Evolutionary conservation across 2,113 vertebrate species (phyloP).

Genomic region (Colaptes auratus): DNA sequence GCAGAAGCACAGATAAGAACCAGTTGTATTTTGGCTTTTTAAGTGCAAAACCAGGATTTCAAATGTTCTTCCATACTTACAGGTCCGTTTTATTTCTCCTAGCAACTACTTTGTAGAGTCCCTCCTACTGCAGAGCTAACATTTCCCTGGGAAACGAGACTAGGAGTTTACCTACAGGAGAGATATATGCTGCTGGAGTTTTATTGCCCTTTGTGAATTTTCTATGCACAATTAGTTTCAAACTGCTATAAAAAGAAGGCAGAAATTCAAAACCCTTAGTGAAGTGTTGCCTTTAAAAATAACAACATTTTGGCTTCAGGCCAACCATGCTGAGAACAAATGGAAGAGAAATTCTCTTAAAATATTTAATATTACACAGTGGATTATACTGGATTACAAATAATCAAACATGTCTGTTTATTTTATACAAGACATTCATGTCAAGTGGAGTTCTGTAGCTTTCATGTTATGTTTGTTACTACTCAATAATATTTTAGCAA

Average conservation of each 20-base stretch:
- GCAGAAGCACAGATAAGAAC: background rate
- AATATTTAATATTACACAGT: conserved; percentile 48
- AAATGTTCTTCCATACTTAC: background rate
- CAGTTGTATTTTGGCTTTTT: background rate
- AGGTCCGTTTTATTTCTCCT: background rate
- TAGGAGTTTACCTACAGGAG: background rate
- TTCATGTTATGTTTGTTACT: conserved; percentile 21
- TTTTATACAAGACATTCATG: background rate
- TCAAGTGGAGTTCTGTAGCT: conserved; percentile 5
- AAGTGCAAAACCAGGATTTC: background rate
- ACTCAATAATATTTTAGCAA: background rate
- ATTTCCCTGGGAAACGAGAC: background rate
- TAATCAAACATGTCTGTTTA: conserved; percentile 45
- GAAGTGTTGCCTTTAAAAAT: conserved; percentile 41
- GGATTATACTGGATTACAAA: conserved; percentile 52
- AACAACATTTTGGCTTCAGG: conserved; percentile 51
- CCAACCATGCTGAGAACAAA: conserved; percentile 31
- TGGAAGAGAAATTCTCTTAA: conserved; percentile 48
- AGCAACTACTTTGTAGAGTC: background rate
- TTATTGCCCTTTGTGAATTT: conserved; percentile 16
- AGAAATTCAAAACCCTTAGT: conserved; percentile 34
- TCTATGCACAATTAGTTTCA: conserved; percentile 55
- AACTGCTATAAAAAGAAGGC: conserved; percentile 64
- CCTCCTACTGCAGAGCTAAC: background rate
- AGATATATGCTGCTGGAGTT: background rate